Evolutionary conservation across 2,888 invertebrate genomes (phyloP), one percentile per base, ranked within the genome.

Genomic region (Leistus spinibarbis): DNA sequence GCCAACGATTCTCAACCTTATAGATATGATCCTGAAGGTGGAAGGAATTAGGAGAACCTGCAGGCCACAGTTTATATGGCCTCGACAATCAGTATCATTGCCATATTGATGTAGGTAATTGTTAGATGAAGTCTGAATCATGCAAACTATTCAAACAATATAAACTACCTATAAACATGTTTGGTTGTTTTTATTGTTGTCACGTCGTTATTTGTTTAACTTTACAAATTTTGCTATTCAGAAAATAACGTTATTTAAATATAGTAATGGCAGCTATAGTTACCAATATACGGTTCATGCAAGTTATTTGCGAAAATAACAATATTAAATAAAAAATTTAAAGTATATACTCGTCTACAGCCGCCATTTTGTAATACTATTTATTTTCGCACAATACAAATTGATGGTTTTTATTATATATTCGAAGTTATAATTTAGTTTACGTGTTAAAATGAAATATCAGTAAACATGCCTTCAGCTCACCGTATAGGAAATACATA

Each of bases 91-190:
- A 66, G 75, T 69, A 68, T 75, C 75, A 69, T 64, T 69, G 75
- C 72, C 16, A 22, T 66, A 73, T 53, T 67, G 67, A 73, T 67
- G 67, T 69, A 67, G 75, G 56, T 75, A 75, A 75, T 75, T 75
- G 75, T 68, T 54, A 20, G 69, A 66, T 62, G 40, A 60, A 27
- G 17, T 60, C 22, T 23, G 27, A 56, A 40, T 69, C 65, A 56
- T 66, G 66, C 72, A 57, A 72, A 13, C 68, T 56, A 68, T 40
- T 16, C 40, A 10, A 63, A 40, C 17, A 65, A 65, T 53, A 53
- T 27, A 27, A n/a, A 23, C 20, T 13, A 17, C 9, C 9, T n/a
- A n/a, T n/a, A n/a, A 40, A 40, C 40, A 40, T 7, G 13, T 40
- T 0, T 5, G 1, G 4, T 40, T 4, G 4, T 27, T 2, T 40